Evolutionary conservation across 2,888 invertebrate species (phyloP).

Genomic region (Orthosia gothica): DNA sequence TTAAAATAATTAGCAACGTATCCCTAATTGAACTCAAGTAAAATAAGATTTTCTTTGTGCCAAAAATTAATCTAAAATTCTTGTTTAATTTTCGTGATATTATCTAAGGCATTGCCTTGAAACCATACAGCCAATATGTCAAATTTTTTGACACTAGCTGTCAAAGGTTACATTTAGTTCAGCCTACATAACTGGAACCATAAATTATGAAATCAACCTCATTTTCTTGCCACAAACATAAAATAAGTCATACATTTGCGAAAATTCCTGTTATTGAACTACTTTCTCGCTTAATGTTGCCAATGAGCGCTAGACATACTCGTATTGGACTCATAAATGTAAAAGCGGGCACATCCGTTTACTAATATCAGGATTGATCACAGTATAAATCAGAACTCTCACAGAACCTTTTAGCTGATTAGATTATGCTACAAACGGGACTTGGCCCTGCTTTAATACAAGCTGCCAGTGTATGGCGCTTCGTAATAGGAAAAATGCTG

Average conservation of each 20-base stretch:
- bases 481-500: slow-evolving; percentile 59
- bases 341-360: slow-evolving; percentile 58
- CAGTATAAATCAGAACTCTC: slow-evolving; percentile 65
- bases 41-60: slow-evolving; percentile 4
- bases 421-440: slow-evolving; percentile 66
- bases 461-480: slow-evolving; percentile 43
- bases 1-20: slow-evolving; percentile 6
- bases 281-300: slow-evolving; percentile 12
- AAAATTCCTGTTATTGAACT: background rate
- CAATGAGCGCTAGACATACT: slow-evolving; percentile 29
- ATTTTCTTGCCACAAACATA: background rate
- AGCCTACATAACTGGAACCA: background rate
- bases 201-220: background rate
- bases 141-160: background rate
- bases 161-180: background rate
- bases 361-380: slow-evolving; percentile 68
- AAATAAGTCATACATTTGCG: too few species aligned
- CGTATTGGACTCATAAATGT: slow-evolving; percentile 43
- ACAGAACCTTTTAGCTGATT: slow-evolving; percentile 68
- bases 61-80: background rate
- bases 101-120: background rate
- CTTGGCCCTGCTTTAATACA: slow-evolving; percentile 64
- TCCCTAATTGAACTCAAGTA: slow-evolving; percentile 8
- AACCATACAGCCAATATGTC: background rate
- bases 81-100: background rate